These are phyloP conservation scores for Cremastobaeus sp. DNA, from an alignment of 2,888 invertebrate genomes.

Conservation along the genomic window DNA sequence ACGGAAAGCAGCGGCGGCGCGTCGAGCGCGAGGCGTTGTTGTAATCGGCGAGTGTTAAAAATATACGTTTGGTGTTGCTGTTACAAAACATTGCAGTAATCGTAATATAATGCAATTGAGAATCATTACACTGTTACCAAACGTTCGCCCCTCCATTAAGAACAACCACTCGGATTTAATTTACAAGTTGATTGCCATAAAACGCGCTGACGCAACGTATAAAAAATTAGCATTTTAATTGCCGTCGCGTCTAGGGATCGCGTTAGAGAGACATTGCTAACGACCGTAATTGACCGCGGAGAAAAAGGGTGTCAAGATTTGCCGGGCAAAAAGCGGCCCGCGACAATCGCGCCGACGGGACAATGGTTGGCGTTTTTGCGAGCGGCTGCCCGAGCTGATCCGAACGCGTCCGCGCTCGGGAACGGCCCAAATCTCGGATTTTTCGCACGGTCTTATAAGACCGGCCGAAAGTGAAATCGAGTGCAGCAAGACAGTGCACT, in stretches of 20 bases:
- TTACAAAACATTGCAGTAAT: constrained; percentile 43
- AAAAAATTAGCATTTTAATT: constrained; percentile 37
- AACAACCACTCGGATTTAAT: constrained; percentile 21
- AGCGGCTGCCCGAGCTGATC: background rate
- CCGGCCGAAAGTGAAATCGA: constrained; percentile 58
- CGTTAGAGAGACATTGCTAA: background rate
- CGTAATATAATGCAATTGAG: constrained; percentile 37
- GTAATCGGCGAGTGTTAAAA: constrained; percentile 34
- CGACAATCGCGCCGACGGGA: constrained; percentile 5
- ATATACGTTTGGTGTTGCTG: constrained; percentile 28
- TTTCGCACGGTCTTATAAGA: constrained; percentile 15
- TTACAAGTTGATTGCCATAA: constrained; percentile 34
- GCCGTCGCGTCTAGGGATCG: background rate
- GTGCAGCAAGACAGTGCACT: constrained; percentile 38
- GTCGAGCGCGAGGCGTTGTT: constrained; percentile 19
- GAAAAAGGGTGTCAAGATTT: background rate
- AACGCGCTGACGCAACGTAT: constrained; percentile 16
- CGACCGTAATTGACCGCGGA: background rate
- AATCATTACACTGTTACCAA: constrained; percentile 31
- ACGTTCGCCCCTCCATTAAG: constrained; percentile 10
- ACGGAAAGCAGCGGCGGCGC: constrained; percentile 30
- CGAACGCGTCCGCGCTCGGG: background rate
- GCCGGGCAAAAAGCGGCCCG: background rate
- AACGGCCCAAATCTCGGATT: background rate
- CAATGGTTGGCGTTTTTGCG: constrained; percentile 3